These are phyloP conservation scores for Diplodus sargus DNA, from an alignment of 2,797 vertebrate genomes.

Conservation along the genomic window DNA sequence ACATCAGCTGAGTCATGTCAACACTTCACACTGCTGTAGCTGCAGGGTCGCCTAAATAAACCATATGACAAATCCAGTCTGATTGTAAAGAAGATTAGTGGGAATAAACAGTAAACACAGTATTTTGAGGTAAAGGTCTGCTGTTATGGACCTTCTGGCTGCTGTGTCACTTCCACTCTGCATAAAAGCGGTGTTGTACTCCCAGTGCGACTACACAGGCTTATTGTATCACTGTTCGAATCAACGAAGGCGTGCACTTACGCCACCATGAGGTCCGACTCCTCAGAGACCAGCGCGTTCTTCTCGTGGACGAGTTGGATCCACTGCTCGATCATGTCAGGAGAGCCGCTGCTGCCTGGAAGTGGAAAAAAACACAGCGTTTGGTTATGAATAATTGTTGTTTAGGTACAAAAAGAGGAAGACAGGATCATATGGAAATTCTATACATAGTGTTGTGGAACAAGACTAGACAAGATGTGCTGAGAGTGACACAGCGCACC, in stretches of 20 bases:
- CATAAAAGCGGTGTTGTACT: constrained; percentile 44
- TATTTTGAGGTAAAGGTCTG: constrained; percentile 34
- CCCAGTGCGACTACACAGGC: constrained; percentile 3
- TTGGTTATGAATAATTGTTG: not conserved
- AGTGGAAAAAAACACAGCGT: constrained; percentile 11
- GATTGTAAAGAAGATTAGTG: not conserved
- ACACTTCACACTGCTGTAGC: constrained; percentile 2
- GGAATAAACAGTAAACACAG: constrained; percentile 23
- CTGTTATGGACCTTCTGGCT: constrained; percentile 2
- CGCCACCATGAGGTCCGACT: constrained; percentile 96
- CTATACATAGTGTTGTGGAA: constrained; percentile 11
- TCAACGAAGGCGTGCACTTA: constrained; percentile 79
- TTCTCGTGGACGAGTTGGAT: constrained; percentile 93
- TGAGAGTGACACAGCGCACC: not conserved
- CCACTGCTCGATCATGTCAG: constrained; percentile 88
- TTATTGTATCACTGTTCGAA: not conserved
- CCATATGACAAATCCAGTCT: not conserved
- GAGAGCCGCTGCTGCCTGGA: constrained; percentile 70
- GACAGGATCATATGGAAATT: not conserved
- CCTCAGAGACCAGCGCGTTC: constrained; percentile 90
- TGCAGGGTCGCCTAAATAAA: constrained; percentile 8
- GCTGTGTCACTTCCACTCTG: constrained; percentile 1
- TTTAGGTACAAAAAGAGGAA: not conserved
- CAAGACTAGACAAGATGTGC: not conserved
- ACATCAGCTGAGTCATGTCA: constrained; percentile 34